These are phyloP conservation scores for Argyrosomus japonicus DNA, from an alignment of 2,113 vertebrate species.

Conservation along the genomic window DNA sequence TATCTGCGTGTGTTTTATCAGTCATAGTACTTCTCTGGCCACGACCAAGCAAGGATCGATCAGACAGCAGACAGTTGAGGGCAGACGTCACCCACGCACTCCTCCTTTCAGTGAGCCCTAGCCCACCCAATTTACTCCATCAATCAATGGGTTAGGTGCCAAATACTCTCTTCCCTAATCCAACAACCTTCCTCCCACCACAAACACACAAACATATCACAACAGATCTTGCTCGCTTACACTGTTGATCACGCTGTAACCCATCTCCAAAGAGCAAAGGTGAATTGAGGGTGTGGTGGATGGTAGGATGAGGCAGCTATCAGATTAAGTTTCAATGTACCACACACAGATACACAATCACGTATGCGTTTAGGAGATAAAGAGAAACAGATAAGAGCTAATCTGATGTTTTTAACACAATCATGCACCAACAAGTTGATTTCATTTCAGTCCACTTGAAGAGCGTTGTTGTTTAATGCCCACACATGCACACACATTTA, in stretches of 20 bases:
- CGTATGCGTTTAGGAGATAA: slow-evolving; percentile 15
- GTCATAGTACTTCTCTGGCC: slow-evolving; percentile 38
- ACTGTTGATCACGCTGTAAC: slow-evolving; percentile 25
- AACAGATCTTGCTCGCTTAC: slow-evolving; percentile 41
- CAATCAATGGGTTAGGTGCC: slow-evolving; percentile 77
- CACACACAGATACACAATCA: slow-evolving; percentile 10
- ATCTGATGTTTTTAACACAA: slow-evolving; percentile 10
- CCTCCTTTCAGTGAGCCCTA: slow-evolving; percentile 62
- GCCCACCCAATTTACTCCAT: slow-evolving; percentile 78
- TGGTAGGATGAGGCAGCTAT: slow-evolving; percentile 3
- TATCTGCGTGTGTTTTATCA: slow-evolving; percentile 63
- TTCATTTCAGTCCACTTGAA: neutral
- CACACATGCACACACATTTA: slow-evolving; percentile 33
- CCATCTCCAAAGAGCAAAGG: slow-evolving; percentile 49
- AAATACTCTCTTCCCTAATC: slow-evolving; percentile 69
- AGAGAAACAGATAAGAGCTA: neutral
- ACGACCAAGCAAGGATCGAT: slow-evolving; percentile 58
- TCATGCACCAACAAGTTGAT: neutral
- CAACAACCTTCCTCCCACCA: slow-evolving; percentile 54
- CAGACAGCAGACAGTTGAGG: slow-evolving; percentile 63
- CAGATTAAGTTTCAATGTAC: neutral
- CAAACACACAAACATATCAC: slow-evolving; percentile 72
- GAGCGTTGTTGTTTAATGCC: slow-evolving; percentile 27
- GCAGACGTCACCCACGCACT: slow-evolving; percentile 63
- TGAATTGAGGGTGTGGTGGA: slow-evolving; percentile 37